Base-by-base conservation (phyloP, 1,140 invertebrate species). In the Magallana gigas region DNA sequence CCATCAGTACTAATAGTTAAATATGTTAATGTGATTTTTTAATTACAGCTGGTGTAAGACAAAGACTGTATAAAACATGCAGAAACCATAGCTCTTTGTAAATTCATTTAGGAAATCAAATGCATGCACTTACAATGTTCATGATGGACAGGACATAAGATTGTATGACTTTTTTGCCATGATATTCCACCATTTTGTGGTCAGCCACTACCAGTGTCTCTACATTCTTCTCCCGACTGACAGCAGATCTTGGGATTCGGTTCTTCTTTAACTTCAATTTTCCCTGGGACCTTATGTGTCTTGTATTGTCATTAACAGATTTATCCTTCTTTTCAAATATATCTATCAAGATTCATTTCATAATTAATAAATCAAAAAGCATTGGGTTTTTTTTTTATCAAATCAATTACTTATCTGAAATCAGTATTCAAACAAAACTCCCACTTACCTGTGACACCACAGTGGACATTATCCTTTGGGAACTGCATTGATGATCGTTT, bases 81-180 rank as follows among this genome's bases (percentile, higher is more conserved):
- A 48, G 5, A 48, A 48, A 48, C 36, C 36, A 48, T 48, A 48
- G 36, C 36, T 23, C 23, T 48, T 48, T 48, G 5, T 48, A 48
- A 48, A 2, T 4, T 48, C 36, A 48, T 48, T 48, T 48, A 48
- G 36, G 36, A 48, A 48, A 48, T 48, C 36, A 48, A 48, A 48
- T 48, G 36, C 36, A 48, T 29, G 58, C 84, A 93, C 94, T 95
- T 95, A 97, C 98, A 97, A 98, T 98, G 93, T 98, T 98, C 97
- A 98, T 98, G 60, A 98, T 97, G n/a, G 97, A 98, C 56, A 98
- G 95, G 8, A 98, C 96, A 94, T 98, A 98, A 0, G 96, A 97
- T 91, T 97, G 97, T 7, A 94, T 88, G 18, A 90, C 71, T 11
- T 87, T 85, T 7, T 90, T 89, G 36, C 89, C 88, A 84, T 98